These are phyloP conservation scores for Plotosus lineatus DNA, from an alignment of 2,113 vertebrate species.

Conservation along the genomic window DNA sequence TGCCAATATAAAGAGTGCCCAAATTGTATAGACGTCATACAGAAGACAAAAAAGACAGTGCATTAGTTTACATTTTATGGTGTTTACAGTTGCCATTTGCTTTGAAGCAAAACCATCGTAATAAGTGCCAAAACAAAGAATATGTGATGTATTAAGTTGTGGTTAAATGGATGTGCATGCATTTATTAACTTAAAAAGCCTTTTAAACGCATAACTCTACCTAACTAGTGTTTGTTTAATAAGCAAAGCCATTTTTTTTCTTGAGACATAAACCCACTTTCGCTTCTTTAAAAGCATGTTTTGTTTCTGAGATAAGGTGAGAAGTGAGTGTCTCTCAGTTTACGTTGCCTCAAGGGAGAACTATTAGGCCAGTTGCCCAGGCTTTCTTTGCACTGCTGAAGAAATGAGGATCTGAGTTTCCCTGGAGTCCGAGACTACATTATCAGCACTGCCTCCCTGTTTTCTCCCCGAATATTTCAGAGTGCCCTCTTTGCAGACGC, in stretches of 20 bases:
- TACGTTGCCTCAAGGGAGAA: conserved; percentile 16
- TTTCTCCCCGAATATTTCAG: not conserved
- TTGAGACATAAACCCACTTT: not conserved
- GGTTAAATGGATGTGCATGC: not conserved
- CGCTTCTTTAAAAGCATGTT: not conserved
- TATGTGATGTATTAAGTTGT: not conserved
- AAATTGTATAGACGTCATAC: conserved; percentile 28
- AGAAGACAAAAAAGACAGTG: conserved; percentile 26
- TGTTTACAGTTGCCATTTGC: conserved; percentile 54
- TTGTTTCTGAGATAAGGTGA: conserved; percentile 18
- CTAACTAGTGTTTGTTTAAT: conserved; percentile 8
- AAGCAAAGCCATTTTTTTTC: conserved; percentile 40
- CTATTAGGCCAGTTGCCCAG: not conserved
- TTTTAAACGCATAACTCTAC: conserved; percentile 29
- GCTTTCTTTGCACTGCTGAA: conserved; percentile 4
- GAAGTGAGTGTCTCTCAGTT: conserved; percentile 22
- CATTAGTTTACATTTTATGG: conserved; percentile 56
- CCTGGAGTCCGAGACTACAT: conserved; percentile 30
- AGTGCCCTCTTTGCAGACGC: conserved; percentile 29
- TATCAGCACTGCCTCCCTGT: not conserved
- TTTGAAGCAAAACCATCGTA: conserved; percentile 43
- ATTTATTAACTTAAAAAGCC: conserved; percentile 35
- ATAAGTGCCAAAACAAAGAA: conserved; percentile 48
- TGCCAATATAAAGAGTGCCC: conserved; percentile 59
- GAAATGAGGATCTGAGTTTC: conserved; percentile 22